Conservation (phyloP, 2,888 invertebrate genomes). For the Campoplex nolae region DNA sequence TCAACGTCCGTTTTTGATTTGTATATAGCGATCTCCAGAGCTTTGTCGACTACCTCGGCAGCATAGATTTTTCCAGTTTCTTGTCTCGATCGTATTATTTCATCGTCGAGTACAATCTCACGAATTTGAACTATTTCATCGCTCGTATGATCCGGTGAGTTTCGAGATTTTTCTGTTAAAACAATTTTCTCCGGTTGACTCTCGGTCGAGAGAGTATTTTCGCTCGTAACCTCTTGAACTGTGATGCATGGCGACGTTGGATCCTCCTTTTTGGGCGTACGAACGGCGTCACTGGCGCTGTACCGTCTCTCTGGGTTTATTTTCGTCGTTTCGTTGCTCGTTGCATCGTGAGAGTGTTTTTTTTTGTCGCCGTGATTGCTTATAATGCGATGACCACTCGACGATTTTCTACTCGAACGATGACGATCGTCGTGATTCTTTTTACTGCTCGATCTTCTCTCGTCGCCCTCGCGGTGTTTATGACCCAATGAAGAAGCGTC, state of each 20-base stretch:
- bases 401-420: slow-evolving; percentile 76
- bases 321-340: slow-evolving; percentile 51
- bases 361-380: slow-evolving; percentile 74
- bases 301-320: slow-evolving; percentile 48
- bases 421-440: slow-evolving; percentile 78
- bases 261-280: slow-evolving; percentile 47
- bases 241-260: neutral
- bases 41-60: slow-evolving; percentile 82
- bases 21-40: slow-evolving; percentile 82
- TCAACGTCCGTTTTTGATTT: slow-evolving; percentile 83
- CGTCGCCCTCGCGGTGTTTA: slow-evolving; percentile 66
- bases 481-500: slow-evolving; percentile 26
- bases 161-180: neutral
- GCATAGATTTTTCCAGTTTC: slow-evolving; percentile 80
- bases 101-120: slow-evolving; percentile 70
- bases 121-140: neutral
- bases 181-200: slow-evolving; percentile 12
- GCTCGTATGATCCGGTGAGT: neutral
- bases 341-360: slow-evolving; percentile 70
- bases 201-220: neutral
- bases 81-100: slow-evolving; percentile 74
- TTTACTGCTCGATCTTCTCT: slow-evolving; percentile 71
- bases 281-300: slow-evolving; percentile 35
- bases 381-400: slow-evolving; percentile 67
- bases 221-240: slow-evolving; percentile 1